phyloP scores from a whole-genome alignment of 92 coral and sea anemone genomes.

The Isaurus tuberculatus region DNA sequence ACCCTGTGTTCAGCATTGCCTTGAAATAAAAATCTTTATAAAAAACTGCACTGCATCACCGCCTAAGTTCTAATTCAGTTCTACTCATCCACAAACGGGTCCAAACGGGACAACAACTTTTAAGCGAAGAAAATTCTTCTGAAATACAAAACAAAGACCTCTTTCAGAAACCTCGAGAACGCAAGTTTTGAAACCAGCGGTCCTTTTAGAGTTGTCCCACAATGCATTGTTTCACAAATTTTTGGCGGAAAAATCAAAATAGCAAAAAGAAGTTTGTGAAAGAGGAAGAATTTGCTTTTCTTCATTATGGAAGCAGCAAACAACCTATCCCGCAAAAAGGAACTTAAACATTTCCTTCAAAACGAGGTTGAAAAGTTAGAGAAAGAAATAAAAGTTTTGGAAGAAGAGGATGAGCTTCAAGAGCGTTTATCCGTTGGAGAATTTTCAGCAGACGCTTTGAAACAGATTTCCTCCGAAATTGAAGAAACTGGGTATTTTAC shows the following conservation, averaged over 20 bases:
- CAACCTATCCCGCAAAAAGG: conserved; percentile 47
- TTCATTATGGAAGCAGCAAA: conserved; percentile 41
- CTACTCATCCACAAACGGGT: too few relatives aligned
- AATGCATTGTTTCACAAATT: neutral
- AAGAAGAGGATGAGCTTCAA: conserved; percentile 64
- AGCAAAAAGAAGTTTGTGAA: conserved; percentile 67
- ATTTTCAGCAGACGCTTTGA: conserved; percentile 54
- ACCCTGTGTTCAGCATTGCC: conserved; percentile 20
- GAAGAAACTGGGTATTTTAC: conserved; percentile 5
- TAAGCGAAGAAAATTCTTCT: neutral
- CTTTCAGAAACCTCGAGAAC: conserved; percentile 24
- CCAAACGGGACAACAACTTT: neutral
- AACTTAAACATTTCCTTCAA: conserved; percentile 61
- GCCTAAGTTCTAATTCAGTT: neutral
- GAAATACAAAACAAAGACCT: neutral
- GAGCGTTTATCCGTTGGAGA: conserved; percentile 54
- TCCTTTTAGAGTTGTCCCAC: neutral
- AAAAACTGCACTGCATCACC: neutral
- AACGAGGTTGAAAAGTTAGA: conserved; percentile 69
- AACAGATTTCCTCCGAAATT: conserved; percentile 44
- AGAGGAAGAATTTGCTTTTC: conserved; percentile 5
- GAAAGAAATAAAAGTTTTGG: conserved; percentile 69
- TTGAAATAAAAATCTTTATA: neutral
- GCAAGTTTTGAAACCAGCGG: conserved; percentile 40
- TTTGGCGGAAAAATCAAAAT: conserved; percentile 62